Percentiles rank a stretch among this genome's conserved stretches.
Conservation (phyloP, 1,140 invertebrate species). For the Pollicipes pollicipes region DNA sequence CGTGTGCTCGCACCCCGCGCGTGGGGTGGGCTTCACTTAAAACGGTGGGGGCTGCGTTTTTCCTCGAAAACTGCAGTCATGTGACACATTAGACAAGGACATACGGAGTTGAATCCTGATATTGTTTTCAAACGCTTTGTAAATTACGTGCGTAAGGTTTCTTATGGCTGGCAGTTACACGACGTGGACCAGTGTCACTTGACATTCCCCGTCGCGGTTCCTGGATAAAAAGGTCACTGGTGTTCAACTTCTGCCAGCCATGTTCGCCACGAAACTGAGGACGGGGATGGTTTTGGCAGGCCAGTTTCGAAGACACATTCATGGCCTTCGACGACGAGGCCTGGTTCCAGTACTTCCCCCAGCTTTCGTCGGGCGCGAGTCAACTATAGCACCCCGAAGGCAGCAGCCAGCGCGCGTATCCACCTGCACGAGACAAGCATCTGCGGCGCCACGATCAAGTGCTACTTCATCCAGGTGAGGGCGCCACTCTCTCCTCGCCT, state of each 20-base stretch:
- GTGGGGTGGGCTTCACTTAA: not conserved
- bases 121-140: not conserved
- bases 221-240: not conserved
- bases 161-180: not conserved
- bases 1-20: not conserved
- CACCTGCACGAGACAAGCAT: slow-evolving; percentile 69
- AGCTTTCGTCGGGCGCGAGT: slow-evolving; percentile 81
- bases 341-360: slow-evolving; percentile 79
- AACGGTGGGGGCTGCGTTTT: slow-evolving; percentile 4
- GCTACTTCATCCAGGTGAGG: slow-evolving; percentile 71
- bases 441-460: slow-evolving; percentile 63
- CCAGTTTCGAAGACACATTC: slow-evolving; percentile 66
- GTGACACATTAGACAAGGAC: slow-evolving; percentile 15
- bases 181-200: not conserved
- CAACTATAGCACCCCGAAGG: slow-evolving; percentile 59
- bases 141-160: not conserved
- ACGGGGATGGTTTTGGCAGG: slow-evolving; percentile 31
- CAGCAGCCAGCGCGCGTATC: slow-evolving; percentile 62
- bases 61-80: slow-evolving; percentile 8
- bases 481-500: not conserved
- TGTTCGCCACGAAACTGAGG: not conserved
- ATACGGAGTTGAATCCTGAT: slow-evolving; percentile 5
- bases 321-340: slow-evolving; percentile 51
- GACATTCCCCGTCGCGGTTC: too few species aligned
- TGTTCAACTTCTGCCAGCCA: slow-evolving; percentile 13